These are phyloP conservation scores for Apomyelois bistriatella DNA, from an alignment of 2,888 invertebrate genomes.

Conservation along the genomic window DNA sequence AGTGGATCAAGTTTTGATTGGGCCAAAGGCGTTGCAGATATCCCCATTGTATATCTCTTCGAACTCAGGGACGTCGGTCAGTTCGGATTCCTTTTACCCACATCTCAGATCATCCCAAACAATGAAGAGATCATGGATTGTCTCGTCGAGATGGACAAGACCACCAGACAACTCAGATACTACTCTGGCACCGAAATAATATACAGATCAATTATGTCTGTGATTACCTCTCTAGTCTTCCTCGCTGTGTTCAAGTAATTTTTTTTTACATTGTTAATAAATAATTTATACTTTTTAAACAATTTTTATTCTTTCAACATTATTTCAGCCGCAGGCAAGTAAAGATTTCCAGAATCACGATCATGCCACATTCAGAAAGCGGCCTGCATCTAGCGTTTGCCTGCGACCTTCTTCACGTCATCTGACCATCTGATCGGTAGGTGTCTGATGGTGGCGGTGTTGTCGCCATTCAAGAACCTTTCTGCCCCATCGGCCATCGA, in stretches of 20 bases:
- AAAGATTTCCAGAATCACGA: too few relatives aligned
- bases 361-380: too few relatives aligned
- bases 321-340: too few relatives aligned
- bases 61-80: conserved; percentile 78
- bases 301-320: neutral
- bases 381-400: too few relatives aligned
- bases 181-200: conserved; percentile 28
- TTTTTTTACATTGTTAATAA: conserved; percentile 2
- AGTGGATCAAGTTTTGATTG: conserved; percentile 76
- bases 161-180: conserved; percentile 39
- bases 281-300: conserved; percentile 7
- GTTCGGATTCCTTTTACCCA: conserved; percentile 77
- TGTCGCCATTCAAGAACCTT: too few relatives aligned
- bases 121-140: conserved; percentile 63
- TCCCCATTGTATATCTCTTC: conserved; percentile 76
- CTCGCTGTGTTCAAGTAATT: conserved; percentile 10
- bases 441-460: too few relatives aligned
- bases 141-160: conserved; percentile 50
- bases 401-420: too few relatives aligned
- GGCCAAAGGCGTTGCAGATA: conserved; percentile 72
- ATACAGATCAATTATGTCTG: conserved; percentile 7
- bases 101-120: conserved; percentile 67
- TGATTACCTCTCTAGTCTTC: conserved; percentile 1
- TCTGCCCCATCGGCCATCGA: too few relatives aligned
- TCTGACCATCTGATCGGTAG: too few relatives aligned